Evolutionary conservation across 2,888 invertebrate species (phyloP).

Genomic region (Unio delphinus): DNA sequence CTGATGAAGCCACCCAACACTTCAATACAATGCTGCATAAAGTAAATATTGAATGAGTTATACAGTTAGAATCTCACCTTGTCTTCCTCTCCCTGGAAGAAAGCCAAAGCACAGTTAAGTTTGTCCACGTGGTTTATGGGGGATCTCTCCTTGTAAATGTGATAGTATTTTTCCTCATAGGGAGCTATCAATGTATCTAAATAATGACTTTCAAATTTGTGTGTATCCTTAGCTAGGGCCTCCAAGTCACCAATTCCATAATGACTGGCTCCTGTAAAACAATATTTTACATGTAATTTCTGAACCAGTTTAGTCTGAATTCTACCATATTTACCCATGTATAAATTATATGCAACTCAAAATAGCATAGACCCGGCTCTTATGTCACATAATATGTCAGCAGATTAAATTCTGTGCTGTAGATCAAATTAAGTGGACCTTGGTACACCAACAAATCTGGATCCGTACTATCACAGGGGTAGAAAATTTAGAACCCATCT

Average conservation of each 20-base stretch:
- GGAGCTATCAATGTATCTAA: constrained; percentile 67
- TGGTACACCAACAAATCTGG: too few species aligned
- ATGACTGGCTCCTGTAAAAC: constrained; percentile 63
- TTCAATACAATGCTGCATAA: neutral
- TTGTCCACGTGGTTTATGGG: constrained; percentile 68
- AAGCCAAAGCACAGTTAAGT: constrained; percentile 69
- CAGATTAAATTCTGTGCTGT: too few species aligned
- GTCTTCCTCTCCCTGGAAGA: constrained; percentile 72
- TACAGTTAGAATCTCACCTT: constrained; percentile 50
- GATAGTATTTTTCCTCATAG: constrained; percentile 38
- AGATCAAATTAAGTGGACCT: too few species aligned
- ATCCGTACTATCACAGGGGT: too few species aligned
- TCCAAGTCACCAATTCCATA: constrained; percentile 72
- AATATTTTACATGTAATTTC: neutral
- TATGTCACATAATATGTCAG: too few species aligned
- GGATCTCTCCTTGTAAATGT: constrained; percentile 64
- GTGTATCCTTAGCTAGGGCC: constrained; percentile 68
- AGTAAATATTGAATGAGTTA: too few species aligned
- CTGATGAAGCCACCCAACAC: neutral
- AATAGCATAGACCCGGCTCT: too few species aligned
- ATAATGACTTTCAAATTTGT: constrained; percentile 73
- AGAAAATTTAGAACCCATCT: too few species aligned
- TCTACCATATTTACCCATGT: too few species aligned
- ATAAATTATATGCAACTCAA: too few species aligned
- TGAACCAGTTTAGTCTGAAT: neutral